Evolutionary conservation across 1,140 invertebrate genomes (phyloP), one percentile per base, ranked within the genome.

Genomic region (Neodiprion pinetum): DNA sequence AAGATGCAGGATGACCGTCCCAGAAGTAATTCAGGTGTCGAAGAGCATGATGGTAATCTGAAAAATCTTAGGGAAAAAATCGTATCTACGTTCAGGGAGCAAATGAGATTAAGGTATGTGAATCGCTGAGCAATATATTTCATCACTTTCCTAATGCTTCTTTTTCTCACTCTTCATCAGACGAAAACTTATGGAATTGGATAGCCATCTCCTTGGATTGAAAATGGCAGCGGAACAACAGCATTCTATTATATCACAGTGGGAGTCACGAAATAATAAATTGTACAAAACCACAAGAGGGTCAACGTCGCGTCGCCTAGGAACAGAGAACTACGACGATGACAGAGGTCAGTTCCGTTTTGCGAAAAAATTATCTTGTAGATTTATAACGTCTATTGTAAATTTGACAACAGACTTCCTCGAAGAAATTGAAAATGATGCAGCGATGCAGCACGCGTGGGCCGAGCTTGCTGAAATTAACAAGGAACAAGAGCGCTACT

Each of bases 191-290:
- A 95, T 98, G 92, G 96, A 97, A 84, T 90, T 97, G 8, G 96
- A 97, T 82, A 96, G 94, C 77, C 93, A 96, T 80, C 87, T 96
- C 5, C 86, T 97, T 77, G 94, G 94, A 0, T 86, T 97, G 67
- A 95, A 94, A 47, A 91, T 96, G 78, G 96, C 97, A 79, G 94
- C 95, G 1, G 95, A 97, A 81, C 91, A 95, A 66, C 95, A 96
- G 80, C 94, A 96, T 80, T 91, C 95, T 75, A 92, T 95, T 10
- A 95, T 98, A 50, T 95, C 93, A 4, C 95, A 96, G 79, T 96
- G 94, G 94, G 95, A 96, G 84, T 94, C 94, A 67, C 90, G 91
- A 66, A 94, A 94, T 78, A 95, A 94, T 74, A 92, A 93, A 81
- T 86, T 95, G 0, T 95, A 95, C 81, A 92, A 92, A 76, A 90